A percentile compares a stretch with the other conserved stretches of the same genome.
Evolutionary conservation across 2,888 invertebrate species (phyloP).

Genomic region (Noctua janthina): DNA sequence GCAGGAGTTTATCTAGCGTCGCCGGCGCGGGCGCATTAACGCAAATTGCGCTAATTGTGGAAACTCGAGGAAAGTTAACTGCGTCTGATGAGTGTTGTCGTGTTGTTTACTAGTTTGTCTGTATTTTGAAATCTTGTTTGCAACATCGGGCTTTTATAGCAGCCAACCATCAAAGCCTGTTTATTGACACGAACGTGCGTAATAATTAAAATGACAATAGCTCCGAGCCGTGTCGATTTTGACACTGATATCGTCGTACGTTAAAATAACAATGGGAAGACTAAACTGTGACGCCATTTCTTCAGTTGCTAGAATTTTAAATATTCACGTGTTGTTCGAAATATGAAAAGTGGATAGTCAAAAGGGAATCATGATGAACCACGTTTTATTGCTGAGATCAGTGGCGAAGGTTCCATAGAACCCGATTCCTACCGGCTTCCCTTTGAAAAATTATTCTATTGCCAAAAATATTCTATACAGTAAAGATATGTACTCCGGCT

Average conservation of each 20-base stretch:
- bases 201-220: slow-evolving; percentile 69
- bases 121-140: slow-evolving; percentile 59
- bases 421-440: too few relatives aligned
- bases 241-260: slow-evolving; percentile 54
- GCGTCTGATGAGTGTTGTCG: slow-evolving; percentile 62
- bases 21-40: slow-evolving; percentile 71
- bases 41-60: slow-evolving; percentile 83
- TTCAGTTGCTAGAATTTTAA: slow-evolving; percentile 12
- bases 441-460: too few relatives aligned
- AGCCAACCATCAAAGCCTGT: slow-evolving; percentile 45
- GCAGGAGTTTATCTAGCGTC: slow-evolving; percentile 75
- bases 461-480: too few relatives aligned
- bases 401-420: too few relatives aligned
- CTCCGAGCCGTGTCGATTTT: slow-evolving; percentile 49
- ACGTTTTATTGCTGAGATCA: too few relatives aligned
- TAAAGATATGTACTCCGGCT: too few relatives aligned
- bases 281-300: slow-evolving; percentile 46
- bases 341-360: slow-evolving; percentile 28
- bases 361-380: slow-evolving; percentile 30
- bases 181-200: slow-evolving; percentile 57
- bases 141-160: slow-evolving; percentile 57
- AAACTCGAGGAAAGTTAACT: slow-evolving; percentile 78
- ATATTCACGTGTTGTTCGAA: slow-evolving; percentile 10
- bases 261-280: slow-evolving; percentile 45
- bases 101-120: slow-evolving; percentile 60